Evolutionary conservation across 2,888 invertebrate species (phyloP).

Genomic region (Biston betularia): DNA sequence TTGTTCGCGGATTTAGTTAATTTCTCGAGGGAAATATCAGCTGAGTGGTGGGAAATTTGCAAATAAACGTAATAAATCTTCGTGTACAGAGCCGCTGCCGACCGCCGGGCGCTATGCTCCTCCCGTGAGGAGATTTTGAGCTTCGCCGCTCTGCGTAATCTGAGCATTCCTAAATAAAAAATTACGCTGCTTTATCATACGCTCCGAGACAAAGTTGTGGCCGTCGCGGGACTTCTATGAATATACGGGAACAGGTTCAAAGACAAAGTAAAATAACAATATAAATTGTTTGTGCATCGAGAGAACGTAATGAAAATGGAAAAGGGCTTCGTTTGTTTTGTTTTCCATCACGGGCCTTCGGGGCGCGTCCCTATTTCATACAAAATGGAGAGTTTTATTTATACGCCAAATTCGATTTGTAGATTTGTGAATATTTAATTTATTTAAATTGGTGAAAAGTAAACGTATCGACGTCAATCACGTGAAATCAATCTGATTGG

Average conservation of each 20-base stretch:
- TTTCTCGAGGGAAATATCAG: constrained; percentile 54
- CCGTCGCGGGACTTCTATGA: constrained; percentile 5
- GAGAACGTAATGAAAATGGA: constrained; percentile 23
- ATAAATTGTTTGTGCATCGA: constrained; percentile 27
- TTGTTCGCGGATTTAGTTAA: constrained; percentile 41
- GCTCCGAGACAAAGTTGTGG: constrained; percentile 8
- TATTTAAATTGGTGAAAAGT: constrained; percentile 30
- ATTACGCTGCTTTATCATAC: constrained; percentile 19
- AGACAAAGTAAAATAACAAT: constrained; percentile 20
- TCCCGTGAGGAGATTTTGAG: constrained; percentile 31
- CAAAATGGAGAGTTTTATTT: constrained; percentile 24
- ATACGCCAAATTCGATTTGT: constrained; percentile 24
- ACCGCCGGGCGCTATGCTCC: constrained; percentile 14
- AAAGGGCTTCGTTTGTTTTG: constrained; percentile 27
- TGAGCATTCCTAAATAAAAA: constrained; percentile 43
- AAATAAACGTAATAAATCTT: constrained; percentile 49
- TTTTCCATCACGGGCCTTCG: constrained; percentile 13
- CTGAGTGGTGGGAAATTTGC: constrained; percentile 41
- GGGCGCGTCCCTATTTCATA: constrained; percentile 6
- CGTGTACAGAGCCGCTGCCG: constrained; percentile 22
- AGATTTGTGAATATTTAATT: constrained; percentile 23
- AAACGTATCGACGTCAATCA: constrained; percentile 15
- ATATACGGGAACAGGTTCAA: neutral
- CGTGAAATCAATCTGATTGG: neutral
- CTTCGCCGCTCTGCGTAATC: constrained; percentile 42